Conservation (phyloP, 2,888 invertebrate genomes). For the Plebejus melissa region DNA sequence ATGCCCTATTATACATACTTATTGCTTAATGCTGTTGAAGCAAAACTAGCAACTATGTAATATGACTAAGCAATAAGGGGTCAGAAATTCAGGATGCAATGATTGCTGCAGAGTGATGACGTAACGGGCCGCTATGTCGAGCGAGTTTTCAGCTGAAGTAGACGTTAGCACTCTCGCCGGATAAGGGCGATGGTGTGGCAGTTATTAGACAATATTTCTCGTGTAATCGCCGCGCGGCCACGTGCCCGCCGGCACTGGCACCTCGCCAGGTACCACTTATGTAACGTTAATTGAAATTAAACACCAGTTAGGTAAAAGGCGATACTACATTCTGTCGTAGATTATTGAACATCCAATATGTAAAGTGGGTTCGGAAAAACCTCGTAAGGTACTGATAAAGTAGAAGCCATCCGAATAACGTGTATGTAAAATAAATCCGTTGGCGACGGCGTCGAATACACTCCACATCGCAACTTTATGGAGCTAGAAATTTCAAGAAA, state of each 20-base stretch:
- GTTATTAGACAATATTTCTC: constrained; percentile 17
- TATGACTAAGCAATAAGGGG: too few species aligned
- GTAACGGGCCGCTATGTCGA: not conserved
- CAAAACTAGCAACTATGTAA: too few species aligned
- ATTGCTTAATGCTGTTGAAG: too few species aligned
- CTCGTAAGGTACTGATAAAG: not conserved
- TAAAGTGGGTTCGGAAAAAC: constrained; percentile 8
- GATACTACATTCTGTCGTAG: not conserved
- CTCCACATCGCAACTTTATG: constrained; percentile 17
- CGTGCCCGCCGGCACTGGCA: not conserved
- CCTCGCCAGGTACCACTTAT: constrained; percentile 8
- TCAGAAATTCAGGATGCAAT: not conserved
- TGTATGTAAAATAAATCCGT: constrained; percentile 22
- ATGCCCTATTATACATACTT: too few species aligned
- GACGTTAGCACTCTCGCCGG: not conserved
- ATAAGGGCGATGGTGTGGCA: not conserved
- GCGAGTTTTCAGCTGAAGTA: constrained; percentile 1
- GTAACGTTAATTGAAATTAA: constrained; percentile 18
- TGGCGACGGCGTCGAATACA: constrained; percentile 13
- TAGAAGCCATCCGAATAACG: constrained; percentile 2
- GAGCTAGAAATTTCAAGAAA: constrained; percentile 18
- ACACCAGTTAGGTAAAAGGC: constrained; percentile 5
- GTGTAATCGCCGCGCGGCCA: not conserved
- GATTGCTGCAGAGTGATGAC: not conserved
- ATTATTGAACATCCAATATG: not conserved